Conservation (phyloP, 2,888 invertebrate species). For the Dyspetes luteomarginatus region DNA sequence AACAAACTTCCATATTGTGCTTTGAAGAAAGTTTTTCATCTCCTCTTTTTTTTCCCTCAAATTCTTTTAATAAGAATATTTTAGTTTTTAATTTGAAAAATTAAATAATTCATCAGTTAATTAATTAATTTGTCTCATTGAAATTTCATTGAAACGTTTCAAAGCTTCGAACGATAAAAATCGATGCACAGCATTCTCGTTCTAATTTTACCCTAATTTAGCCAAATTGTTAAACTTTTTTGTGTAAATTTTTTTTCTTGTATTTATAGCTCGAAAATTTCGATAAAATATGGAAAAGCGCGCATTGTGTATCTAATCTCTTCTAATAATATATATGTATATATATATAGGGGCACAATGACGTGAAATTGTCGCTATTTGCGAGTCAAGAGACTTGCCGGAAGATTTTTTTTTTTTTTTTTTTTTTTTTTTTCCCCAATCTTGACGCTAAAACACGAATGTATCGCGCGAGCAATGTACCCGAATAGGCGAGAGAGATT, state of each 20-base stretch:
- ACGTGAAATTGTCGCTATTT: constrained; percentile 58
- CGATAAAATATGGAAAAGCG: not conserved
- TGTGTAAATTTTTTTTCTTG: constrained; percentile 35
- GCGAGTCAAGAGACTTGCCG: not conserved
- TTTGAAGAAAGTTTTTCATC: constrained; percentile 18
- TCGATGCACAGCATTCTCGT: constrained; percentile 38
- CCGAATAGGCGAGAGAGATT: constrained; percentile 43
- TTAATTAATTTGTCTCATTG: not conserved
- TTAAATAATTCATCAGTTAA: not conserved
- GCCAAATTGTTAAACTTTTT: constrained; percentile 43
- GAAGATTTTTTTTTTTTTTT: constrained; percentile 22
- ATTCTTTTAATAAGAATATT: not conserved
- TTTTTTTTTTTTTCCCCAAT: not conserved
- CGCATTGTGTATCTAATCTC: not conserved
- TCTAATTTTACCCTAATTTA: constrained; percentile 48
- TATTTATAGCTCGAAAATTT: not conserved
- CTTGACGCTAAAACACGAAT: constrained; percentile 39
- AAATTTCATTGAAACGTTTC: not conserved
- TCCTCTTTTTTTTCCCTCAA: not conserved
- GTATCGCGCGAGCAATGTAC: constrained; percentile 52
- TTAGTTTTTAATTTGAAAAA: not conserved
- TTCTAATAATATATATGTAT: too few relatives aligned
- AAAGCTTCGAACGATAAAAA: constrained; percentile 23
- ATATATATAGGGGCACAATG: not conserved
- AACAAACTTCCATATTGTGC: too few relatives aligned